A percentile compares a stretch with the other conserved stretches of the same genome.
phyloP scores from a whole-genome alignment of 2,113 vertebrate species.

The Pungitius pungitius region DNA sequence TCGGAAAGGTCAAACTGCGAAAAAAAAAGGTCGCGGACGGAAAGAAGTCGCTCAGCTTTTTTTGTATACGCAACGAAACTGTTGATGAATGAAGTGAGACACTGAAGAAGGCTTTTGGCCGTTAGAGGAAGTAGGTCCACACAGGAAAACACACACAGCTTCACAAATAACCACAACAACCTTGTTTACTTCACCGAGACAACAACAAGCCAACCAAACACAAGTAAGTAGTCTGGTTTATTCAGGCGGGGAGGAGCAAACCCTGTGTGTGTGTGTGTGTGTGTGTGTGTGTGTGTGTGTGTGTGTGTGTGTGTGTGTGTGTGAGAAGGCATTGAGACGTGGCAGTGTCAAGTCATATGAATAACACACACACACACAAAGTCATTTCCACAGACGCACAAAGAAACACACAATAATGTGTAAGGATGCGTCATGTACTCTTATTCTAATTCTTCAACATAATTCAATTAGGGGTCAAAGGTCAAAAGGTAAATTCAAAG shows the following conservation, averaged over 20 bases:
- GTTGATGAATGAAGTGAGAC: not conserved
- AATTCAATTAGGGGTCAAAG: too few species aligned
- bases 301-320: not conserved
- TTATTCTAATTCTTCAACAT: too few species aligned
- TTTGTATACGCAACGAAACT: not conserved
- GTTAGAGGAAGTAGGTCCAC: not conserved
- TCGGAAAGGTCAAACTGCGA: not conserved
- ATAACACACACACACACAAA: conserved; percentile 7
- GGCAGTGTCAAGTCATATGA: conserved; percentile 14
- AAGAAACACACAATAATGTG: conserved; percentile 8
- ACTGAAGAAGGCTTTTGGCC: too few species aligned
- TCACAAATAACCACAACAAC: conserved; percentile 35
- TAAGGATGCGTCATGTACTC: too few species aligned
- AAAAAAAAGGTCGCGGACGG: not conserved
- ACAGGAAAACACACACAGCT: not conserved
- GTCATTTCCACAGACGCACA: conserved; percentile 13
- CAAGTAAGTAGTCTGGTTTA: conserved; percentile 12
- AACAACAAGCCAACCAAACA: conserved; percentile 9
- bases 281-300: conserved; percentile 1
- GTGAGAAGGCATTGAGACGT: not conserved
- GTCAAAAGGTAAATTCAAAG: not conserved
- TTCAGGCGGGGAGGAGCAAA: conserved; percentile 24
- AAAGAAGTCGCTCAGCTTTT: not conserved
- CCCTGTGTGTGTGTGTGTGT: not conserved
- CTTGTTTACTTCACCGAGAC: conserved; percentile 17